Base-by-base conservation (phyloP, 2,113 vertebrate genomes). In the Xenopus laevis region DNA sequence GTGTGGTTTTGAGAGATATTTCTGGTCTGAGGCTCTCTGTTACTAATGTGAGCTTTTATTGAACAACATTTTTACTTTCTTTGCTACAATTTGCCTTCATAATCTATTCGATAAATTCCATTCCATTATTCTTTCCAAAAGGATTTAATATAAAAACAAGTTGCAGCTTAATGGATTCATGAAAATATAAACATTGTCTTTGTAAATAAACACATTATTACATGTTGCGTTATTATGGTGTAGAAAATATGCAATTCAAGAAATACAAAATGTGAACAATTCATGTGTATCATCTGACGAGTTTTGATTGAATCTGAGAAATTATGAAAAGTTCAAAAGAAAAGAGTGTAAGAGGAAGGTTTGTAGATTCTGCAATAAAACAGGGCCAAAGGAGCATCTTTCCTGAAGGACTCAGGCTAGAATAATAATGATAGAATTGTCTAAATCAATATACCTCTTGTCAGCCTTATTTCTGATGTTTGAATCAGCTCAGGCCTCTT, bases 341-440 rank as follows among this genome's bases (percentile, higher is more conserved):
- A 82, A 15, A 65, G 85, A 79, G 86, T 82, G 47, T 79, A 58
- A 79, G 82, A 80, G 81, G 83, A 85, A 86, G 85, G 82, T 80
- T 83, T 82, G 79, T 87, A 84, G 86, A 88, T 87, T 85, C 71
- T 83, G 83, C 83, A 86, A 81, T 89, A 87, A 87, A 89, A 87
- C 82, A 83, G 81, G 81, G 79, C 85, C 82, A 88, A 88, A 85
- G 88, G 85, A 87, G 79, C 83, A 87, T 87, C 81, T 87, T 89
- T 89, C 84, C 80, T 85, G 84, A 84, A 85, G 85, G 85, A 85
- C 85, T 89, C 84, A 65, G 84, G 84, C 86, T 90, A 83, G 88
- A 91, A 92, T 92, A 91, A 90, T 91, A 89, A 91, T 89, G 91
- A 91, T 89, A 92, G 89, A 91, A 91, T 92, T 90, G 91, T 91